Percentiles rank a stretch among this genome's conserved stretches.
Conservation (phyloP, 2,888 invertebrate species). For the Pegoplata infirma region DNA sequence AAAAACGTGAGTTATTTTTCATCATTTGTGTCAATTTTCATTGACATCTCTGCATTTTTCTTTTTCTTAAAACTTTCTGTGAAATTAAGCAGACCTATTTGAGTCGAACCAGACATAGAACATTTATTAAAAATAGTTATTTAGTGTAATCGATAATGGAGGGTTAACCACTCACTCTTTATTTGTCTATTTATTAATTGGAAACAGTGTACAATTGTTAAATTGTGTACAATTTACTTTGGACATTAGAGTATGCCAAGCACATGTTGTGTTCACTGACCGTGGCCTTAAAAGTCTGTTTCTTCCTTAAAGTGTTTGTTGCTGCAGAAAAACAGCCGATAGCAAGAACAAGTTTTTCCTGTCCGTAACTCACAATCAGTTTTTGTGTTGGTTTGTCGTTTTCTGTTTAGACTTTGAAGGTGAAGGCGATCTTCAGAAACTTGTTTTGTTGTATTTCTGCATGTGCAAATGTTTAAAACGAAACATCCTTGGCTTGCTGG, state of each 20-base stretch:
- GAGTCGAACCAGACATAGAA: too few species aligned
- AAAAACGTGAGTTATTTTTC: too few species aligned
- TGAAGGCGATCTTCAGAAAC: slow-evolving; percentile 60
- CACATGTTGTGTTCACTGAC: slow-evolving; percentile 51
- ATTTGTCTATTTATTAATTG: not conserved
- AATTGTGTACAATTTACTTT: slow-evolving; percentile 16
- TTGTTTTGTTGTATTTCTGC: slow-evolving; percentile 34
- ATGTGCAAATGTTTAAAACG: slow-evolving; percentile 8
- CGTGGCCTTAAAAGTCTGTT: slow-evolving; percentile 58
- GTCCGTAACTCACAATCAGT: slow-evolving; percentile 38
- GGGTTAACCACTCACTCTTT: too few species aligned
- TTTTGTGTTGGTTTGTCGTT: slow-evolving; percentile 10
- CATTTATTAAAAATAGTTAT: too few species aligned
- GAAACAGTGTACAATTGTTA: slow-evolving; percentile 13
- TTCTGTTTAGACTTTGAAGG: slow-evolving; percentile 41
- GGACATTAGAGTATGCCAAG: slow-evolving; percentile 34
- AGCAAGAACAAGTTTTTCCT: slow-evolving; percentile 60
- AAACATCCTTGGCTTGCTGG: slow-evolving; percentile 59
- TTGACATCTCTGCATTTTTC: too few species aligned
- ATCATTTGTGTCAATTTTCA: too few species aligned
- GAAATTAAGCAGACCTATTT: too few species aligned
- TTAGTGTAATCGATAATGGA: too few species aligned
- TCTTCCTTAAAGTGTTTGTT: slow-evolving; percentile 48
- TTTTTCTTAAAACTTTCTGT: too few species aligned
- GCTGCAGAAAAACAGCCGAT: slow-evolving; percentile 13